Evolutionary conservation across 2,888 invertebrate genomes (phyloP), one percentile per base, ranked within the genome.

Genomic region (Acleris holmiana): DNA sequence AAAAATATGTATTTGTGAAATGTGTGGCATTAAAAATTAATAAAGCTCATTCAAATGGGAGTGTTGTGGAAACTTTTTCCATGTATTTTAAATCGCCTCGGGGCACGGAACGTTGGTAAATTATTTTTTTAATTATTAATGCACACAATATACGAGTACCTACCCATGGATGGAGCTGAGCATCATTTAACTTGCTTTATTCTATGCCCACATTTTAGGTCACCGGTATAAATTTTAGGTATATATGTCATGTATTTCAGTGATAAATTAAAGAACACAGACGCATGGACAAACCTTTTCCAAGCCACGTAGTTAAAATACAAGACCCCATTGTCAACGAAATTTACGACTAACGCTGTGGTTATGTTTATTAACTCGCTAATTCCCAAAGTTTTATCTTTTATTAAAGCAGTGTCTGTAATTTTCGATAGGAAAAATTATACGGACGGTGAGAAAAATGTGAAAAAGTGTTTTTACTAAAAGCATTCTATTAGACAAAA

Each of bases 341-440:
- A 60, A 60, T 60, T 60, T 51, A 60, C n/a, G 51, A 46, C 15
- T n/a, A 50, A 51, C 50, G 19, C 19, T 29, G 51, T 44, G 59
- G 59, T 46, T 60, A 10, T 7, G 1, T 40, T 40, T 35, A 19
- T 40, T 21, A 40, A 19, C 7, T 25, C 51, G 17, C 41, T 17
- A 19, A 46, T 46, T 46, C 44, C 44, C 40, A 18, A 7, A 21
- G 17, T 10, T 17, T 55, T 44, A 18, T 23, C 41, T 44, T 17
- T 23, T 10, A 44, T 17, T 18, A 23, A 50, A 21, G 10, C 41
- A 21, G 23, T 23, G 4, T 8, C 23, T 40, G n/a, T 55, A 25
- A 50, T 23, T 23, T 23, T 17, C n/a, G 4, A 35, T 13, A n/a
- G 13, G 13, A 35, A 35, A 35, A 35, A 35, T 35, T 35, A 35